phyloP scores from a whole-genome alignment of 2,113 vertebrate species.

The Limnothrissa miodon region DNA sequence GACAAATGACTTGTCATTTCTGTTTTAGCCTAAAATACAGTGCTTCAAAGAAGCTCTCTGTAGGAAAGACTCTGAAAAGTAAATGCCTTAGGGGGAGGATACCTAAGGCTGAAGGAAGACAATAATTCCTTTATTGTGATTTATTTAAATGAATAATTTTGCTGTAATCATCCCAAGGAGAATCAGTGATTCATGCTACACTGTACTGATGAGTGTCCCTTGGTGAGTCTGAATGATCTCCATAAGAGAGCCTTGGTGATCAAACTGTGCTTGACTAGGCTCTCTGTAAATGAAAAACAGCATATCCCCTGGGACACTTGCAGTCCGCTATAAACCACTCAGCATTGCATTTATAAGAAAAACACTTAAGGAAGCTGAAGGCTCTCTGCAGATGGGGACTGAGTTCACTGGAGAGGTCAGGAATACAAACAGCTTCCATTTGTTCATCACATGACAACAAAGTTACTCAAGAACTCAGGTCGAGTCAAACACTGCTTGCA shows the following conservation, averaged over 20 bases:
- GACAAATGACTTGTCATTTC: neutral
- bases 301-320: neutral
- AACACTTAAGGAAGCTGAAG: neutral
- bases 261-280: constrained; percentile 2
- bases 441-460: constrained; percentile 6
- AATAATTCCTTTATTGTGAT: neutral
- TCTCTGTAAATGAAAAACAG: constrained; percentile 17
- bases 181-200: constrained; percentile 1
- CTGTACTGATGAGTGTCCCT: neutral
- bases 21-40: neutral
- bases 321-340: constrained; percentile 17
- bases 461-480: neutral
- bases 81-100: neutral
- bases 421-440: constrained; percentile 11
- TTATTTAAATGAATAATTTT: constrained; percentile 9
- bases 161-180: neutral
- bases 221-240: constrained; percentile 7
- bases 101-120: neutral
- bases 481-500: constrained; percentile 19
- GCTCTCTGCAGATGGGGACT: constrained; percentile 2
- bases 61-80: neutral
- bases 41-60: neutral
- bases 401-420: neutral
- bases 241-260: constrained; percentile 10
- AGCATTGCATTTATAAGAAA: constrained; percentile 9